Base-by-base conservation (phyloP, 2,113 vertebrate species). In the Misgurnus mizolepis region DNA sequence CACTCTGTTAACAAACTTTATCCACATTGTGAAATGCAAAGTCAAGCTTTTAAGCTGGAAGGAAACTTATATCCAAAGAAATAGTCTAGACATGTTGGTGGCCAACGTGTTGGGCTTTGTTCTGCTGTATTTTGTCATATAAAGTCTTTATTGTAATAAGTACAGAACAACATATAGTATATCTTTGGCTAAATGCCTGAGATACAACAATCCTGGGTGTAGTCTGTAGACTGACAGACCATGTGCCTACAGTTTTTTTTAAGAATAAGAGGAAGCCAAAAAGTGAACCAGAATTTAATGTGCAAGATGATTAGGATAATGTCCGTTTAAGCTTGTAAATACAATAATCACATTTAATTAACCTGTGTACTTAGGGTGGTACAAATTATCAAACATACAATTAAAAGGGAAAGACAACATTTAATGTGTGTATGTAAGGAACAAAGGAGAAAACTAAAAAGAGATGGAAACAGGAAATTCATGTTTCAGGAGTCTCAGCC, bases 21-120 rank as follows among this genome's bases (percentile, higher is more conserved):
- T 55, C 34, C 15, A 55, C 27, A n/a, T 71, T 7, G n/a, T 56
- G 14, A 71, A 56, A 56, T 56, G 27, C 68, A 71, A 56, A 71
- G 7, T 7, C 49, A 71, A 56, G 27, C 27, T 8, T 53, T 68
- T 50, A 34, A 34, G 6, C 6, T 15, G 47, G 47, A 53, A 15
- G 7, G 22, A 69, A 22, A 53, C 47, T 22, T 50, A 40, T 15
- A 40, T 55, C 27, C 15, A n/a, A 55, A 5, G 9, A 71, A n/a
- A 56, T 55, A 6, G 34, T 56, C 34, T 56, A 45, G 55, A 74
- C 56, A 45, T 22, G 5, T 9, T 58, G 41, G 7, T 12, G 7
- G 27, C 10, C 3, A n/a, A 60, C 12, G n/a, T 45, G 40, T 61
- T 14, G 71, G 12, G 41, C 12, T 61, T 43, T 34, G 56, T 60